phyloP scores from a whole-genome alignment of 2,797 vertebrate species.

The Cyprinella venusta region DNA sequence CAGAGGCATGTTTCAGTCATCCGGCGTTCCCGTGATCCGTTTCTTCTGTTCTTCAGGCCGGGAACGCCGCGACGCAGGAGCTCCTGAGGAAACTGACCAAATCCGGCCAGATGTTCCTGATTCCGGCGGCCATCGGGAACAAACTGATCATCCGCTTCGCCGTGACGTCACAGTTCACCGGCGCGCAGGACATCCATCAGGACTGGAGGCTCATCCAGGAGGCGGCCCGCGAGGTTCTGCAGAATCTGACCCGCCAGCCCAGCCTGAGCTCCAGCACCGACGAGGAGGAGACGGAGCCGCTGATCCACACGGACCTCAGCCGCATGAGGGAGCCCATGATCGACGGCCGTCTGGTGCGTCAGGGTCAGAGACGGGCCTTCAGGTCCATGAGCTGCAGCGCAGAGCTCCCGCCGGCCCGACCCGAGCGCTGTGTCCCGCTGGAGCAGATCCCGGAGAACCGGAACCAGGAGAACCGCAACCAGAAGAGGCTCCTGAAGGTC shows the following conservation, averaged over 20 bases:
- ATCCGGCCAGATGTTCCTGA: conserved; percentile 88
- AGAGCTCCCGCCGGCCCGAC: conserved; percentile 73
- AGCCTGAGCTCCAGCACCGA: not conserved
- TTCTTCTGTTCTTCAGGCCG: conserved; percentile 74
- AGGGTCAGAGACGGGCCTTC: conserved; percentile 77
- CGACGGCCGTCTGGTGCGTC: conserved; percentile 75
- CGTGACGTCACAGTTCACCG: conserved; percentile 94
- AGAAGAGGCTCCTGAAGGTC: conserved; percentile 91
- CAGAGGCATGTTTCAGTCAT: too few relatives aligned
- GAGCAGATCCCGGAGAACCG: conserved; percentile 84
- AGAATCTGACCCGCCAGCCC: not conserved
- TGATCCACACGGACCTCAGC: conserved; percentile 19
- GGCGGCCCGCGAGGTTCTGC: conserved; percentile 70
- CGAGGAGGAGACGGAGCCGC: conserved; percentile 40
- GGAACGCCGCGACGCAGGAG: conserved; percentile 89
- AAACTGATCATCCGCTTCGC: conserved; percentile 94
- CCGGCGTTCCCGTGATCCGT: not conserved
- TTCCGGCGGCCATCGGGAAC: conserved; percentile 85
- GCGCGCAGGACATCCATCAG: conserved; percentile 84
- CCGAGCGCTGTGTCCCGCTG: conserved; percentile 63
- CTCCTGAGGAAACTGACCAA: conserved; percentile 84
- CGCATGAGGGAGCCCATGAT: conserved; percentile 63
- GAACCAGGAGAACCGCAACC: not conserved
- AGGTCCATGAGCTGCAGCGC: conserved; percentile 82
- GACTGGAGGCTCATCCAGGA: conserved; percentile 90